Base-by-base conservation (phyloP, 2,888 invertebrate genomes). In the Sesia bembeciformis region DNA sequence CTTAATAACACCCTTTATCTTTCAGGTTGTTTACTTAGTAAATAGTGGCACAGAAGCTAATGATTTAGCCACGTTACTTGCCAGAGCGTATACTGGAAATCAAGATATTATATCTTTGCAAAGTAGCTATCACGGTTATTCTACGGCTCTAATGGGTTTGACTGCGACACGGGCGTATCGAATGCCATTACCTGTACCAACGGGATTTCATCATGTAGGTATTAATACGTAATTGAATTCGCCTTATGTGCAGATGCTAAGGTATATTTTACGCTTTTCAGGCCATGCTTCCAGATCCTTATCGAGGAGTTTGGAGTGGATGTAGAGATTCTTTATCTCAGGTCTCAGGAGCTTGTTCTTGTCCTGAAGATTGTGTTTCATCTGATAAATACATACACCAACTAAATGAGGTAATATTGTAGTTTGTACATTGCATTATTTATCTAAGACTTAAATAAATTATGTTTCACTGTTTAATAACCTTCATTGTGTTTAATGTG, bases 31-130 rank as follows among this genome's bases (percentile, higher is more conserved):
- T 3, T 98, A 97, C 74, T 93, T 98, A 66, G 96, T 97, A 1
- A 99, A 99, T 82, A 98, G 98, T 69, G 99, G 99, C 0, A 96
- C 97, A 4, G 99, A 99, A 84, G 98, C 99, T 0, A 99, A 98
- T 72, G 99, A 99, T 76, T 86, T 99, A 56, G 99, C 99, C 0
- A 90, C 96, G 62, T 76, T 97, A 40, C 91, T 99, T 81, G 95
- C 98, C 0, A 92, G 98, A 65, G 81, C 96, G 0, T 93, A 97
- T 74, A 98, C 98, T 0, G 94, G 94, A 1, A 93, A 94, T 69
- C 93, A 93, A 67, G 97, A 98, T 64, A 91, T 98, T 23, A 85
- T 99, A 41, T 94, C 97, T 0, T 88, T 99, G 53, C 93, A 95
- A 67, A 97, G 97, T 84, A 92, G 93, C 58, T 99, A 98, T 81